Evolutionary conservation across 1,140 invertebrate species (phyloP), one percentile per base, ranked within the genome.

Genomic region (Phymastichus coffea): DNA sequence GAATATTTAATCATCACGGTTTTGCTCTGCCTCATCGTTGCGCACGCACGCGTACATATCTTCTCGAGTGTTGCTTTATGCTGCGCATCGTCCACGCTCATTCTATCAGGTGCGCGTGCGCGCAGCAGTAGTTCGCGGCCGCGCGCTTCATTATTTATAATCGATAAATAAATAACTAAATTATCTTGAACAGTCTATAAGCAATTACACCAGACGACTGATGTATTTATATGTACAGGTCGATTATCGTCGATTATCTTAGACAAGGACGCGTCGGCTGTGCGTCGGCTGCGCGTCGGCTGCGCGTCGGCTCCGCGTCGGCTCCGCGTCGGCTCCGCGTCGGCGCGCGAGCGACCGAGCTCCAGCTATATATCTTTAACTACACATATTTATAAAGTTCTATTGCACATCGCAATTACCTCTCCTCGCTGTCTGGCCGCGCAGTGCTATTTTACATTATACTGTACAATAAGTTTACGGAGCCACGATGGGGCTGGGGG

Each of bases 151-250:
- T n/a, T n/a, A 58, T 68, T 54, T 67, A 66, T 64, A 70, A 28
- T 54, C 49, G 58, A 73, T 77, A 79, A 80, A 80, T 80, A 80
- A 79, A 80, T 79, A 79, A 76, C 75, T 80, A 78, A 77, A 70
- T 77, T 77, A 78, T 66, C 76, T 77, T 72, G 72, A 77, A 80
- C 77, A 80, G 76, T 79, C 77, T 80, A 77, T 76, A 74, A 76
- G 70, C 63, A 69, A 74, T 69, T 69, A 69, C 67, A 70, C 62
- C 66, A 69, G 69, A 73, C 56, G 65, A 70, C 63, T 63, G 66
- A 57, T 61, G 68, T 64, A 68, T 63, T n/a, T n/a, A n/a, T 78
- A 78, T 79, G 65, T 76, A 78, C 75, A 77, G 57, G 62, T 72
- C 60, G 67, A 63, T 62, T 63, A n/a, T n/a, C n/a, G n/a, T n/a